Conservation (phyloP, 2,797 vertebrate genomes). For the Neosilurus mollespiculum region DNA sequence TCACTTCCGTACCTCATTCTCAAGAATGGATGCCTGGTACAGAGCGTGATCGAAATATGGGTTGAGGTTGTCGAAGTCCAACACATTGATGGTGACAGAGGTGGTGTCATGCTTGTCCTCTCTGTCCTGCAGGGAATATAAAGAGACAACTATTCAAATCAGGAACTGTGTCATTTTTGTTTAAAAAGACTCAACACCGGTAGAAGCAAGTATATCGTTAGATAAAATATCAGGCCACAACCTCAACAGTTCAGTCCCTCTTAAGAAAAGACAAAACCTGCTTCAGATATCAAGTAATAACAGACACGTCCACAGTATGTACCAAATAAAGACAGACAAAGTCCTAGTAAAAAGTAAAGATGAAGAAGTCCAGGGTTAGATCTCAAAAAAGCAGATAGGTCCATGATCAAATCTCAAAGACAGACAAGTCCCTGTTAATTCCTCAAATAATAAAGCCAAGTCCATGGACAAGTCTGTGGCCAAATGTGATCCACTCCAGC, state of each 20-base stretch:
- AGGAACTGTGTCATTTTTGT: background rate
- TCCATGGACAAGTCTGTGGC: background rate
- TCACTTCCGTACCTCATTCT: constrained; percentile 66
- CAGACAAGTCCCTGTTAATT: background rate
- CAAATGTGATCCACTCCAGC: too few relatives aligned
- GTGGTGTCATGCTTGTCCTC: constrained; percentile 53
- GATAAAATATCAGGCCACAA: background rate
- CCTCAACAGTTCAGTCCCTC: background rate
- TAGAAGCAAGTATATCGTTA: background rate
- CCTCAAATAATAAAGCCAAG: background rate
- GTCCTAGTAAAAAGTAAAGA: background rate
- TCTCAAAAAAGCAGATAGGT: background rate
- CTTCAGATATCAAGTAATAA: background rate
- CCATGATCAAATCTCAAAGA: background rate
- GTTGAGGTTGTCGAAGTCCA: constrained; percentile 76
- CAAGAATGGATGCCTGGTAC: constrained; percentile 69
- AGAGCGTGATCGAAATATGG: constrained; percentile 72
- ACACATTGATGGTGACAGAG: constrained; percentile 60
- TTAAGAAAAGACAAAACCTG: background rate
- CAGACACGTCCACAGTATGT: background rate
- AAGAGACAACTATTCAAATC: background rate
- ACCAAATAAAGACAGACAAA: background rate
- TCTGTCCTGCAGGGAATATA: constrained; percentile 64
- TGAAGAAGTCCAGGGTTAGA: background rate
- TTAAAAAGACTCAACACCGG: background rate